phyloP scores from a whole-genome alignment of 2,888 invertebrate genomes.

The Pycnomerus fuliginosus region DNA sequence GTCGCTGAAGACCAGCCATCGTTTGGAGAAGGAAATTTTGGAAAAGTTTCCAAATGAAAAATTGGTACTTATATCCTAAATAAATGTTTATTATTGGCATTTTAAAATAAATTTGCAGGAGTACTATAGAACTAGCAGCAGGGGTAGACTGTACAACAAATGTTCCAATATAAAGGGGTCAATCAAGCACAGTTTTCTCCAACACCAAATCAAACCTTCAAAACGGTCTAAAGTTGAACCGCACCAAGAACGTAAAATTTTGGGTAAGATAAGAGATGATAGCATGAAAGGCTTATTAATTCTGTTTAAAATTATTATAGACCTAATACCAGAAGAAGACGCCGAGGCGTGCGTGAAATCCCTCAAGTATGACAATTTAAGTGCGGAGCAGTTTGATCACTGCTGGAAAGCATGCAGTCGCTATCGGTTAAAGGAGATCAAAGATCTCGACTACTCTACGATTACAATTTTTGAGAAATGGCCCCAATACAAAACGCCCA shows the following conservation, averaged over 20 bases:
- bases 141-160: conserved; percentile 28
- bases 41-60: conserved; percentile 28
- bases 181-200: too few species aligned
- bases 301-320: too few species aligned
- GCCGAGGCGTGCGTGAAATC: conserved; percentile 20
- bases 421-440: conserved; percentile 15
- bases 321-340: conserved; percentile 21
- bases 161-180: conserved; percentile 22
- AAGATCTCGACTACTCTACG: conserved; percentile 7
- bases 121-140: conserved; percentile 26
- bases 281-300: too few species aligned
- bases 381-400: conserved; percentile 23
- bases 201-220: too few species aligned
- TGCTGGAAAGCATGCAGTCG: conserved; percentile 26
- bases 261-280: too few species aligned
- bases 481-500: conserved; percentile 18
- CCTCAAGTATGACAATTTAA: conserved; percentile 26
- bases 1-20: conserved; percentile 20
- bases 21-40: conserved; percentile 30
- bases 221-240: too few species aligned
- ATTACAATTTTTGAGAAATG: conserved; percentile 16
- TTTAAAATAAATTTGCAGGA: conserved; percentile 19
- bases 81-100: too few species aligned
- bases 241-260: too few species aligned
- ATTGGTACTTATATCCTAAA: conserved; percentile 26